Evolutionary conservation across 2,888 invertebrate genomes (phyloP).

Genomic region (Serripes groenlandicus): DNA sequence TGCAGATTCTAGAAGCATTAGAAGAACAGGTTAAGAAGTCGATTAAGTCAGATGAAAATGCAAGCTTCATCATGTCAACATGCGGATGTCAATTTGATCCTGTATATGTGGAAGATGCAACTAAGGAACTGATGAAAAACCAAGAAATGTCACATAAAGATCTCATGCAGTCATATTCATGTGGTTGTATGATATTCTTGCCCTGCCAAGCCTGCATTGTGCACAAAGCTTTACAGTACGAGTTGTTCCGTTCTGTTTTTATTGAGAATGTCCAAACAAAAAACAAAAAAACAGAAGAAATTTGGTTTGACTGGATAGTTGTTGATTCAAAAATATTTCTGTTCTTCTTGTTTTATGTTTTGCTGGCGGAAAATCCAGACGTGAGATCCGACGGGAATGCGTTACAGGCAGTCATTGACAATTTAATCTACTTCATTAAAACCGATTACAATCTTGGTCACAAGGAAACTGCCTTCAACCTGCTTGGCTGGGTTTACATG

Average conservation of each 20-base stretch:
- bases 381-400: background rate
- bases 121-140: background rate
- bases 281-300: background rate
- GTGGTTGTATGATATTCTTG: constrained; percentile 12
- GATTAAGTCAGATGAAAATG: background rate
- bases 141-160: background rate
- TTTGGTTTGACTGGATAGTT: constrained; percentile 7
- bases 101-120: background rate
- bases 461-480: constrained; percentile 24
- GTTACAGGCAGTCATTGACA: background rate
- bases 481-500: constrained; percentile 32
- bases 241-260: constrained; percentile 32
- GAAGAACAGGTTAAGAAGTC: background rate
- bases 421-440: too few relatives aligned
- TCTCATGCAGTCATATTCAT: background rate
- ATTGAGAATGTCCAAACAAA: background rate
- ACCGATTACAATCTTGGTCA: constrained; percentile 16
- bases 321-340: constrained; percentile 16
- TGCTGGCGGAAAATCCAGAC: background rate
- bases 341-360: background rate
- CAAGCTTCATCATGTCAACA: background rate
- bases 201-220: constrained; percentile 1
- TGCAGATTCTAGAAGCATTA: background rate
- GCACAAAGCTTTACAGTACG: constrained; percentile 20
- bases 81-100: background rate